Base-by-base conservation (phyloP, 2,888 invertebrate genomes). In the Timandra comae region DNA sequence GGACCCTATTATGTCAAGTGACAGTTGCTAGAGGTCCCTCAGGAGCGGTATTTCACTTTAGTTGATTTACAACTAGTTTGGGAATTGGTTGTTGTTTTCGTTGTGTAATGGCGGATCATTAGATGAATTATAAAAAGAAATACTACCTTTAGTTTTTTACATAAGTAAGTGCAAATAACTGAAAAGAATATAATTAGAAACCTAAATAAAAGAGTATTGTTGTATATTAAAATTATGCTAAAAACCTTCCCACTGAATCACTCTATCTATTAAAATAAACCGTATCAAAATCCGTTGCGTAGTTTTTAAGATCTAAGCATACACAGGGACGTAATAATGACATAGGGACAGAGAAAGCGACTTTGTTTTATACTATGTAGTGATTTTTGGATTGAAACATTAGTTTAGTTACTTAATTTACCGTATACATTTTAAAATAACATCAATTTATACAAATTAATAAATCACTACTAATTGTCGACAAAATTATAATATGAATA, bases 1-100 rank as follows among this genome's bases (percentile, higher is more conserved):
- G 57, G 68, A 66, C 72, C 77, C 76, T 67, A 76, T 79, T 77
- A 77, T 69, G 65, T 65, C 66, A 58, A 58, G 53, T 61, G 76
- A 73, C 74, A 72, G 65, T 48, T 46, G 59, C 44, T 58, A 67
- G 57, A 56, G 60, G 51, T 60, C 76, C 72, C 61, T 12, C 29
- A 61, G 74, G 79, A 59, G 58, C 59, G 52, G 60, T 77, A 79
- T 79, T 75, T 78, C 72, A 75, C 69, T 61, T 64, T 47, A 49
- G 41, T 56, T 81, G 81, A 82, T 82, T 75, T 80, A 81, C 79
- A 32, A 62, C 48, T 54, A 47, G 49, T 51, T 56, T 55, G 70
- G 67, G 65, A 68, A 43, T 16, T 56, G 56, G 58, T 52, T 54
- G 53, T 57, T 60, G 56, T 63, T 64, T 64, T 64, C 53, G 60